Conservation (phyloP, 2,888 invertebrate species). For the Cheilosia pagana region DNA sequence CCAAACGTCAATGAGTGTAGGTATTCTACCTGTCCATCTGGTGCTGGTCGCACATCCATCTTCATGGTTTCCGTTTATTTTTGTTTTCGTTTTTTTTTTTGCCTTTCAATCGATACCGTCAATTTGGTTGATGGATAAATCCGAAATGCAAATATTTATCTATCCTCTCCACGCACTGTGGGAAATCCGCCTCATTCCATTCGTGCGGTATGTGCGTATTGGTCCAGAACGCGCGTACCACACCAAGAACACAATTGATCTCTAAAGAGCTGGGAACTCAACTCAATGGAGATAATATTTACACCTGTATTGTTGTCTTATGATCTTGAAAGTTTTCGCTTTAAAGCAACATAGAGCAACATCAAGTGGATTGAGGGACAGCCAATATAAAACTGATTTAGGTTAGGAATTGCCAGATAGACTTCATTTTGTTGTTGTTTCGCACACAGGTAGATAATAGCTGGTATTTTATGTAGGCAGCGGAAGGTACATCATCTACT, state of each 20-base stretch:
- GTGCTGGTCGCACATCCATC: constrained; percentile 49
- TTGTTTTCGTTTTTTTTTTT: constrained; percentile 23
- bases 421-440: constrained; percentile 15
- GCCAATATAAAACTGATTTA: constrained; percentile 55
- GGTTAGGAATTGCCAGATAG: constrained; percentile 16
- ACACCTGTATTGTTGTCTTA: constrained; percentile 67
- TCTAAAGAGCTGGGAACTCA: not conserved
- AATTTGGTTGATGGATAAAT: constrained; percentile 73
- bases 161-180: constrained; percentile 16
- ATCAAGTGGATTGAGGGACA: constrained; percentile 55
- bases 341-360: constrained; percentile 49
- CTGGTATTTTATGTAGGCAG: not conserved
- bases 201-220: not conserved
- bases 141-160: constrained; percentile 73
- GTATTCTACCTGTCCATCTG: constrained; percentile 65
- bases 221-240: constrained; percentile 40
- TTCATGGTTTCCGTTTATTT: constrained; percentile 46
- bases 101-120: constrained; percentile 71
- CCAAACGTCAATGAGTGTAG: constrained; percentile 50
- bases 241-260: constrained; percentile 29
- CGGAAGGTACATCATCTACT: not conserved
- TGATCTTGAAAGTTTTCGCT: constrained; percentile 61
- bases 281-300: constrained; percentile 54
- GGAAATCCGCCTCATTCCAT: constrained; percentile 38
- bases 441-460: not conserved